Percentiles rank a stretch among this genome's conserved stretches.
phyloP scores from a whole-genome alignment of 2,797 vertebrate species.

The Natrix natrix region DNA sequence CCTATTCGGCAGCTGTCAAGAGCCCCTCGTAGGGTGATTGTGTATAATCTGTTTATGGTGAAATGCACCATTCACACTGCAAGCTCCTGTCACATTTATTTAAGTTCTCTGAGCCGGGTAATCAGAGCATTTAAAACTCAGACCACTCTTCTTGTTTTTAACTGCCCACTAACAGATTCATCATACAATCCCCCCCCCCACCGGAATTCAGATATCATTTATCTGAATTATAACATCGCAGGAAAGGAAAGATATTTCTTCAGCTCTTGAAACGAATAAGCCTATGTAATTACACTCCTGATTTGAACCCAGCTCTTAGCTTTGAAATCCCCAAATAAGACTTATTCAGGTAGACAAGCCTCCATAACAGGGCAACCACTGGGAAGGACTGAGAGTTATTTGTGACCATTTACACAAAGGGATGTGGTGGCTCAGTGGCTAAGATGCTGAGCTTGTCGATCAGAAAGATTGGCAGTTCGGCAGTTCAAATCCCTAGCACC shows the following conservation, averaged over 20 bases:
- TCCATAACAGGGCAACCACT: background rate
- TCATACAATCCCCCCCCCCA: background rate
- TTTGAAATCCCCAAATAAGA: background rate
- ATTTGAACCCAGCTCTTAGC: background rate
- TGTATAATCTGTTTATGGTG: conserved; percentile 37
- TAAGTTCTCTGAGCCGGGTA: conserved; percentile 35
- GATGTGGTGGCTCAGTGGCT: too few species aligned
- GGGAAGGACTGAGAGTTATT: background rate
- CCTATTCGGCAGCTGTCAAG: conserved; percentile 44
- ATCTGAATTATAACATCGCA: background rate
- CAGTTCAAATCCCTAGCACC: too few species aligned
- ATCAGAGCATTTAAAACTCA: conserved; percentile 53
- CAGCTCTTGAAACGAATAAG: background rate
- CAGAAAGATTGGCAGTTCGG: too few species aligned
- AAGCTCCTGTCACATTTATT: conserved; percentile 44
- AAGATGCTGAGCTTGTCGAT: too few species aligned
- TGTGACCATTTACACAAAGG: background rate
- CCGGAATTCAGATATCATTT: background rate
- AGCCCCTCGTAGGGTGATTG: conserved; percentile 47
- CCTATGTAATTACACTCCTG: background rate
- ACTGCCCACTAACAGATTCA: conserved; percentile 36
- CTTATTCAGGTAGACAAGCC: background rate
- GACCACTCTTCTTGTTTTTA: conserved; percentile 36
- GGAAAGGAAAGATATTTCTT: background rate
- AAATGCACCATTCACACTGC: conserved; percentile 43